phyloP scores from a whole-genome alignment of 2,113 vertebrate genomes.

The Myrmecophaga tridactyla region DNA sequence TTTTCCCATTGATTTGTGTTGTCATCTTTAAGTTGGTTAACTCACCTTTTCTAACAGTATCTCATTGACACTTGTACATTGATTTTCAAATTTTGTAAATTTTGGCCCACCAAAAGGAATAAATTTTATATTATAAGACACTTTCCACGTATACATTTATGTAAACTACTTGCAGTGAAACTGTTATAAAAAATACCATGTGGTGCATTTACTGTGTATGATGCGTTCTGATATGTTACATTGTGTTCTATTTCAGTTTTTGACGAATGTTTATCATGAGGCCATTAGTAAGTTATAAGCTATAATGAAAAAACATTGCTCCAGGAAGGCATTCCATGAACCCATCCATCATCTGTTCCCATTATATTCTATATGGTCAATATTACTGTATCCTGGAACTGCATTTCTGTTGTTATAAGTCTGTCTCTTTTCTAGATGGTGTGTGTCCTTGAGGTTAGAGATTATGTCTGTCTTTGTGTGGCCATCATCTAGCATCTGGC shows the following conservation, averaged over 20 bases:
- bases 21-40: not conserved
- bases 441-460: not conserved
- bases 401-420: not conserved
- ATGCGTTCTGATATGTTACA: not conserved
- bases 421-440: not conserved
- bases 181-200: not conserved
- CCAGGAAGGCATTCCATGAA: not conserved
- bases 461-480: not conserved
- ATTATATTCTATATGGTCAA: not conserved
- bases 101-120: not conserved
- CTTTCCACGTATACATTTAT: not conserved
- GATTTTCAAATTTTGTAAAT: slow-evolving; percentile 17
- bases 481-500: not conserved
- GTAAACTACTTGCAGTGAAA: not conserved
- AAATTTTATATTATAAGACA: not conserved
- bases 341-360: not conserved
- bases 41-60: not conserved
- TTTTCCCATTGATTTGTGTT: not conserved
- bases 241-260: slow-evolving; percentile 9
- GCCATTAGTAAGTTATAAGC: not conserved
- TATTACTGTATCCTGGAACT: not conserved
- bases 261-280: not conserved
- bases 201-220: not conserved
- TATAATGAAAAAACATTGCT: not conserved
- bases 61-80: too few relatives aligned